These are phyloP conservation scores for Mustela erminea DNA, from an alignment of 2,797 vertebrate species.

Conservation along the genomic window DNA sequence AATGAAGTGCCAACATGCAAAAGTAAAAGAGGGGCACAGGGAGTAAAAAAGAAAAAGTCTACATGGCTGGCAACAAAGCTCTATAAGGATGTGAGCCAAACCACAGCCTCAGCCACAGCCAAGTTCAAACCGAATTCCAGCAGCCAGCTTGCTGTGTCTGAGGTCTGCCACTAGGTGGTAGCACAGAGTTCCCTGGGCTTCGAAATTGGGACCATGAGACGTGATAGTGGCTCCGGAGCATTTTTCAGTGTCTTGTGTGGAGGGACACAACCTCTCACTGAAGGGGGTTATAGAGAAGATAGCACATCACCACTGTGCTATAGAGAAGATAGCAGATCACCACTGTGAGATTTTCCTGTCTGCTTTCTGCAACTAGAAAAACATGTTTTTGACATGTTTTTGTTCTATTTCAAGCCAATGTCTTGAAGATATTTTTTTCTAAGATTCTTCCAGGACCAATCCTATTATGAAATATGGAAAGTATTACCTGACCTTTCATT, in stretches of 20 bases:
- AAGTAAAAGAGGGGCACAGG: slow-evolving; percentile 70
- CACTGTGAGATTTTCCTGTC: background rate
- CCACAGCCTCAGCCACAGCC: slow-evolving; percentile 85
- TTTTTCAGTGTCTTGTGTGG: background rate
- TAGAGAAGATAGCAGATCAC: background rate
- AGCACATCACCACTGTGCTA: background rate
- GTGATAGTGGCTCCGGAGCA: background rate
- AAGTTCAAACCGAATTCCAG: slow-evolving; percentile 83
- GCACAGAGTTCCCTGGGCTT: slow-evolving; percentile 38
- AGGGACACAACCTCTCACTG: background rate
- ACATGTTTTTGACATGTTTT: slow-evolving; percentile 42
- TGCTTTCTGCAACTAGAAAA: background rate
- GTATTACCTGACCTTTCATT: slow-evolving; percentile 58
- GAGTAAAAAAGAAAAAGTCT: slow-evolving; percentile 66
- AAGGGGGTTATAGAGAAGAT: background rate
- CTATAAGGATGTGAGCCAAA: slow-evolving; percentile 83
- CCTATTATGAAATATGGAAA: slow-evolving; percentile 62
- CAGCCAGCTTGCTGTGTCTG: slow-evolving; percentile 67
- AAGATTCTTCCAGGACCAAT: slow-evolving; percentile 58
- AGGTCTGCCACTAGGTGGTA: slow-evolving; percentile 77
- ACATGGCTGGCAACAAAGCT: slow-evolving; percentile 84
- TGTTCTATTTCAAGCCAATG: slow-evolving; percentile 45
- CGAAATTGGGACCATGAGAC: background rate
- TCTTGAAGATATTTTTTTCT: slow-evolving; percentile 54
- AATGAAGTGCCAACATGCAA: slow-evolving; percentile 84